Percentiles rank a stretch among this genome's conserved stretches.
Evolutionary conservation across 2,888 invertebrate genomes (phyloP).

Genomic region (Cactoblastis cactorum): DNA sequence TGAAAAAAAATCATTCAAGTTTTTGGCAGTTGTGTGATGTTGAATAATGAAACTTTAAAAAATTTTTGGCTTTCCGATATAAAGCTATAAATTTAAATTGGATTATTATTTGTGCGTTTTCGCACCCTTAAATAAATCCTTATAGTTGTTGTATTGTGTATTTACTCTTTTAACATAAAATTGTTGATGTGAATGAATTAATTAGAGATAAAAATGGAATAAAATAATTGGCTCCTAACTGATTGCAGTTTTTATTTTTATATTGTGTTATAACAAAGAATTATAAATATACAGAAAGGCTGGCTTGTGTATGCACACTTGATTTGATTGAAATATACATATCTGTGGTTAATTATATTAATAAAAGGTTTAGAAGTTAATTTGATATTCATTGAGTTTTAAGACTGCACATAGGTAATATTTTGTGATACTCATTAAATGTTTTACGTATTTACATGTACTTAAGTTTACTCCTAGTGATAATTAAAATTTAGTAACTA

Average conservation of each 20-base stretch:
- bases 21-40: no score
- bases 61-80: not conserved
- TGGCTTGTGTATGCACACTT: constrained; percentile 1
- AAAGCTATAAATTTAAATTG: not conserved
- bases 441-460: constrained; percentile 27
- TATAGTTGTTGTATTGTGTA: constrained; percentile 52
- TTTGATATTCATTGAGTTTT: constrained; percentile 49
- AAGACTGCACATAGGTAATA: constrained; percentile 66
- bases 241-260: not conserved
- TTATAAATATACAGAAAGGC: not conserved
- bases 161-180: constrained; percentile 43
- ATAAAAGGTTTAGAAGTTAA: constrained; percentile 38
- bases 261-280: not conserved
- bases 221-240: no score
- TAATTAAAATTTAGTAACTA: constrained; percentile 16
- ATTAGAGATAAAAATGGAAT: constrained; percentile 34
- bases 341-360: constrained; percentile 63
- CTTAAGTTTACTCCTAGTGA: constrained; percentile 26
- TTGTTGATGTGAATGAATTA: constrained; percentile 37
- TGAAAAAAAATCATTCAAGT: no score
- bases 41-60: no score
- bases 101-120: constrained; percentile 14
- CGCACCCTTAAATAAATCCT: constrained; percentile 18
- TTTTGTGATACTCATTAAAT: constrained; percentile 50
- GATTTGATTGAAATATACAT: constrained; percentile 36